Base-by-base conservation (phyloP, 2,888 invertebrate genomes). In the Ophion obscuratus region DNA sequence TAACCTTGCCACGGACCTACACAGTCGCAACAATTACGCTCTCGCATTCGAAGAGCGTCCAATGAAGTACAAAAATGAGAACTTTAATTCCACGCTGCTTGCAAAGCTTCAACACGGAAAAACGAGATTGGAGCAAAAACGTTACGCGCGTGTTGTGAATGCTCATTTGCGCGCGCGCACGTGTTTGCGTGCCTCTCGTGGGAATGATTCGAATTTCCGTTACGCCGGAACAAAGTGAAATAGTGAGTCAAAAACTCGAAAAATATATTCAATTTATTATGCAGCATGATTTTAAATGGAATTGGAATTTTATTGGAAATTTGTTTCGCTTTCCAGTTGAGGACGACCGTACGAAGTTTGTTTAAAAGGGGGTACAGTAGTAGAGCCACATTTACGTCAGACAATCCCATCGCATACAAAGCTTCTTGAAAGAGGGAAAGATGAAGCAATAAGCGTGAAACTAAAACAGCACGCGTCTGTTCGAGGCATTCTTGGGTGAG, bases 361-460 rank as follows among this genome's bases (percentile, higher is more conserved):
- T 4, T 31, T 17, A 40, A 31, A 20, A 31, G 3, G 62, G 71
- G 31, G 44, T 70, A 31, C 31, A 79, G 80, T 80, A 80, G 20
- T 78, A 73, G 67, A 76, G 83, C 61, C 53, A 20, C 76, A 61
- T 83, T 85, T 73, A 83, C 64, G 76, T 80, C 61, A 62, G 76
- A 57, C 80, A 7, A 59, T 68, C 68, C 64, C 47, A 74, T 73
- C 67, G 40, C 44, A 31, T 59, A 70, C 40, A 80, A 64, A 73
- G 62, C 64, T 66, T 64, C n/a, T 53, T 24, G 64, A 73, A 53
- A 57, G 64, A 71, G 14, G 17, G 31, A 44, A 61, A 73, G 57
- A 57, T 27, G 64, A 47, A 71, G 68, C 71, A 62, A 62, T 61
- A 66, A 82, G 68, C 24, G 67, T 67, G 59, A 71, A 77, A 76